Evolutionary conservation across 2,888 invertebrate genomes (phyloP).

Genomic region (Marasmarcha lunaedactyla): DNA sequence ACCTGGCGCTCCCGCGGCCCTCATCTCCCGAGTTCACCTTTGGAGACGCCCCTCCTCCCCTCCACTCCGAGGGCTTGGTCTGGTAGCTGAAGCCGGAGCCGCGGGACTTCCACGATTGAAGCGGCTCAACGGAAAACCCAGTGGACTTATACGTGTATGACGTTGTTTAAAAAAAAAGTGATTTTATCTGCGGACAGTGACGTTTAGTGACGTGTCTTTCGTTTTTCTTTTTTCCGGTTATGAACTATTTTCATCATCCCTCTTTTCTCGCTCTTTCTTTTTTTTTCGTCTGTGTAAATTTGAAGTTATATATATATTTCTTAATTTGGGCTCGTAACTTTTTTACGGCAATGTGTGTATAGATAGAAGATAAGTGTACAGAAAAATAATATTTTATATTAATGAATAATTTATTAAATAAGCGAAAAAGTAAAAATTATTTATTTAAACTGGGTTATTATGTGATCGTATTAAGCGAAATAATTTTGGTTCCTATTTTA

Average conservation of each 20-base stretch:
- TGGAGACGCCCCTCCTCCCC: slow-evolving; percentile 60
- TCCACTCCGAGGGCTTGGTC: slow-evolving; percentile 63
- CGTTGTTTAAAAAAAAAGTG: slow-evolving; percentile 14
- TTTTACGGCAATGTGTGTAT: slow-evolving; percentile 22
- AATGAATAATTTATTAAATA: slow-evolving; percentile 39
- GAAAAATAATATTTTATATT: slow-evolving; percentile 45
- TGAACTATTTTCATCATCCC: neutral
- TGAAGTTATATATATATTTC: slow-evolving; percentile 12
- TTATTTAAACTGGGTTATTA: slow-evolving; percentile 44
- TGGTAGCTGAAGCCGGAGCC: slow-evolving; percentile 73
- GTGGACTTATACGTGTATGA: slow-evolving; percentile 39
- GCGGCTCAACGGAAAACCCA: slow-evolving; percentile 62
- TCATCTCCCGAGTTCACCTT: slow-evolving; percentile 82
- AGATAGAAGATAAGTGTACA: slow-evolving; percentile 39
- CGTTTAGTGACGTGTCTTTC: slow-evolving; percentile 21
- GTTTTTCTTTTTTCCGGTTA: slow-evolving; percentile 25
- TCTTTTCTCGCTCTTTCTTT: neutral
- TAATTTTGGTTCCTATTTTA: slow-evolving; percentile 67
- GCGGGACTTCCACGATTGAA: slow-evolving; percentile 70
- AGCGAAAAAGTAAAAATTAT: slow-evolving; percentile 32
- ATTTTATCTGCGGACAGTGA: slow-evolving; percentile 7
- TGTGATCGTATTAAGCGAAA: slow-evolving; percentile 25
- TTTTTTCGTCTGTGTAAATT: slow-evolving; percentile 1
- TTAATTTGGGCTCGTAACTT: slow-evolving; percentile 14
- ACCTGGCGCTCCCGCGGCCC: slow-evolving; percentile 77